Evolutionary conservation across 2,888 invertebrate species (phyloP), one percentile per base, ranked within the genome.

Genomic region (Cinara cedri): DNA sequence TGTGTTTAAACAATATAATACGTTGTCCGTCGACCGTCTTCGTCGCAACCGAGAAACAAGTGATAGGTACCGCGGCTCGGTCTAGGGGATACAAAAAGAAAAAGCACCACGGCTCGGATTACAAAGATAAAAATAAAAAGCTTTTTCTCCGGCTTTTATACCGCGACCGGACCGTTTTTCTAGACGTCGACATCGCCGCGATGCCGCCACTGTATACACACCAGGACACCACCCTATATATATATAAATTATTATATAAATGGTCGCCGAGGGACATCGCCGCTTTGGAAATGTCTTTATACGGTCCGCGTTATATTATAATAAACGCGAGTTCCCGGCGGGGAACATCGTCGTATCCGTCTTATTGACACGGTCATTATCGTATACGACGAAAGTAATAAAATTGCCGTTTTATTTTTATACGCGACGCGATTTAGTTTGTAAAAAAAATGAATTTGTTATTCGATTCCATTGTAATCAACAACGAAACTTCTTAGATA

Each of bases 61-160:
- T 21, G 63, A 51, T 51, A 63, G n/a, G n/a, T n/a, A n/a, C n/a
- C n/a, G n/a, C n/a, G n/a, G n/a, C 51, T 9, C 34, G 34, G 74
- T 63, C 63, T 51, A 19, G 63, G 42, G 42, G 51, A 74, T 51
- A 74, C 63, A 34, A 34, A 4, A 74, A 74, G 51, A 34, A 4
- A 74, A 74, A 34, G 74, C 63, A 74, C 63, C 63, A 6, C 34
- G 51, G 62, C 34, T 74, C 63, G 51, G 51, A 74, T 74, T 74
- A 42, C 74, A 11, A 24, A 74, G 74, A 74, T 74, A 74, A 74
- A 74, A 74, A 74, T 74, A 74, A 74, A 34, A 74, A 74, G 74
- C 74, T 74, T 74, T 74, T 74, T 51, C 34, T n/a, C 34, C 34
- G 6, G 51, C 19, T 19, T 51, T 14, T 72, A 62, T 21, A 46